Base-by-base conservation (phyloP, 2,797 vertebrate species). In the Peromyscus nudipes region DNA sequence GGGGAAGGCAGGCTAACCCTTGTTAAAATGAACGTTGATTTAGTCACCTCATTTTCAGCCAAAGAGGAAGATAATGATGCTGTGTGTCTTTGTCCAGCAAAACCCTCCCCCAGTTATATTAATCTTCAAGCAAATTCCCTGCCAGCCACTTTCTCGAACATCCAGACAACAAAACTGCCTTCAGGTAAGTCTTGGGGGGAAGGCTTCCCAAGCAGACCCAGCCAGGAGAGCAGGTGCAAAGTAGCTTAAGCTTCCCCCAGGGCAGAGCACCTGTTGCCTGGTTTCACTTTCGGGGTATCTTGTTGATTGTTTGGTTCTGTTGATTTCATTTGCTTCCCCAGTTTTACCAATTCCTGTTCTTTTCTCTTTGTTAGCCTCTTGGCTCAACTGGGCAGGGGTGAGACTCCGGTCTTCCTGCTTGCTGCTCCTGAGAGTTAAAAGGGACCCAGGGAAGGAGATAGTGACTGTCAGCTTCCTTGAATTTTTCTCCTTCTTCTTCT, bases 101-200 rank as follows among this genome's bases (percentile, higher is more conserved):
- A 93, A 87, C 95, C 89, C 12, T 97, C 97, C 17, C 98, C 98
- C 89, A 98, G 97, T 95, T 97, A 93, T 60, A 95, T 98, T 81
- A 94, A 98, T 87, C 96, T 98, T 82, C 97, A 97, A 46, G 92
- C 96, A 75, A 96, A 85, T 73, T 95, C 88, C 90, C 37, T 77
- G 37, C 76, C 76, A 95, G 80, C 73, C 62, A 67, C 76, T 88
- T 88, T 81, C 62, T 10, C 88, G 94, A 77, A 85, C 55, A 80
- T 89, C 89, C 94, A 91, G 89, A 25, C 94, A 37, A 67, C 88
- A 43, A 73, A 95, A 64, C 90, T 89, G 23, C 86, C 82, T 43
- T 96, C 97, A 97, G 97, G 97, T 98, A 96, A 96, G 80, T 52
- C 34, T 46, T 40, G 10, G 17, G 64, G 69, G 43, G 81, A 65